Percentiles rank a stretch among this genome's conserved stretches.
Conservation (phyloP, 2,113 vertebrate species). For the Climacteris rufus region DNA sequence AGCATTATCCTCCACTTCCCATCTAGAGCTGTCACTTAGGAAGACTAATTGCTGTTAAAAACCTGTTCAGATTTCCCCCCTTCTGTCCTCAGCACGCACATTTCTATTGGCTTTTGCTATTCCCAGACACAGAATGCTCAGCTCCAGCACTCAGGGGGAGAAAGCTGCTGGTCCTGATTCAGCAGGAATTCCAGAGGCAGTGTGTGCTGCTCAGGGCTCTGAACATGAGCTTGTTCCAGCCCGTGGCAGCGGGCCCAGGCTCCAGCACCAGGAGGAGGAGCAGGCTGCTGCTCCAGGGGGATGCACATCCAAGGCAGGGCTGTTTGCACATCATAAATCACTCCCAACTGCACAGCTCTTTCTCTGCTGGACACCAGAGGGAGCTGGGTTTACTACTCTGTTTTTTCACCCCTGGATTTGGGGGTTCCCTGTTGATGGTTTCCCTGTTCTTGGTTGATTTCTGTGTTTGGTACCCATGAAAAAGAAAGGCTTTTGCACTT, state of each 20-base stretch:
- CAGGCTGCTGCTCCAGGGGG: not conserved
- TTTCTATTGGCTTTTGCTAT: not conserved
- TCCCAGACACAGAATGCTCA: not conserved
- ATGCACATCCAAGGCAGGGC: not conserved
- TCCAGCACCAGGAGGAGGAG: not conserved
- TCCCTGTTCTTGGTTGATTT: no score
- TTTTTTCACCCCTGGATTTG: not conserved
- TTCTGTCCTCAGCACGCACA: not conserved
- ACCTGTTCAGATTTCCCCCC: not conserved
- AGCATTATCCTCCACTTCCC: not conserved
- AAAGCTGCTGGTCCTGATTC: not conserved
- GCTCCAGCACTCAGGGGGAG: not conserved
- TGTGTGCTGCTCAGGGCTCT: not conserved
- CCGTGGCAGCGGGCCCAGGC: not conserved
- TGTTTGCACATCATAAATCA: not conserved
- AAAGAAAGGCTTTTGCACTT: not conserved
- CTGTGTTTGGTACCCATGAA: not conserved
- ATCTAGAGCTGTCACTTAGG: not conserved
- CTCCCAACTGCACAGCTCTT: not conserved
- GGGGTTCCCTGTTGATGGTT: not conserved
- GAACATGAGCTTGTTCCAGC: not conserved
- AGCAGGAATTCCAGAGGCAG: not conserved
- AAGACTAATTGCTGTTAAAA: slow-evolving; percentile 1
- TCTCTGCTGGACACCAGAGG: not conserved
- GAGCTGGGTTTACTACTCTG: not conserved